These are phyloP conservation scores for Lydus trimaculatus DNA, from an alignment of 2,888 invertebrate genomes.

Conservation along the genomic window DNA sequence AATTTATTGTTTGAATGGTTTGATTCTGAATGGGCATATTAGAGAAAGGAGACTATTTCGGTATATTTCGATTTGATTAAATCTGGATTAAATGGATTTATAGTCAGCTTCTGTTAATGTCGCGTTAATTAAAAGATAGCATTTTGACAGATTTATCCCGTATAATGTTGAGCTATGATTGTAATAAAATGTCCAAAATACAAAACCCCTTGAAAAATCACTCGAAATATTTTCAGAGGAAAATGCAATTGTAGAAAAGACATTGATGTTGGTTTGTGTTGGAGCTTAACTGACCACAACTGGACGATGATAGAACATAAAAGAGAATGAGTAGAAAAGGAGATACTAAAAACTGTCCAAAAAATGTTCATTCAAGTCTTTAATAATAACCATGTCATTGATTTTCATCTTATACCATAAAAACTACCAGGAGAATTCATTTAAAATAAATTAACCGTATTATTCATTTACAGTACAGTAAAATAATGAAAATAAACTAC, in stretches of 20 bases:
- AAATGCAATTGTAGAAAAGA: conserved; percentile 29
- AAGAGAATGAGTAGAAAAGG: conserved; percentile 12
- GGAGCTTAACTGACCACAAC: conserved; percentile 28
- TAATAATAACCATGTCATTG: conserved; percentile 31
- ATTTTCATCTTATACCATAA: conserved; percentile 30
- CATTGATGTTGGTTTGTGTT: conserved; percentile 18
- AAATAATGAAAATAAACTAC: conserved; percentile 1
- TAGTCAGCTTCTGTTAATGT: conserved; percentile 27
- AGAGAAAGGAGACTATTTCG: conserved; percentile 10
- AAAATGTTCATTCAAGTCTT: conserved; percentile 22
- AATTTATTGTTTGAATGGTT: conserved; percentile 11
- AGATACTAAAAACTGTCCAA: conserved; percentile 17
- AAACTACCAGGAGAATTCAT: conserved; percentile 17
- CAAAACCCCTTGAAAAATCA: conserved; percentile 32
- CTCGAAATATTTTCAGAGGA: conserved; percentile 23
- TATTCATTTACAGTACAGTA: background rate
- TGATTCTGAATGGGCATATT: background rate
- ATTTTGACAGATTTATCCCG: conserved; percentile 31
- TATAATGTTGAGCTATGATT: conserved; percentile 27
- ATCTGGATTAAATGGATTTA: conserved; percentile 24
- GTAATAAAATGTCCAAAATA: conserved; percentile 29
- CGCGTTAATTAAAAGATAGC: conserved; percentile 32
- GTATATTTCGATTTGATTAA: conserved; percentile 28
- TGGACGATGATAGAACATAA: conserved; percentile 5
- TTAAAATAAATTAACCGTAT: conserved; percentile 15